phyloP scores from a whole-genome alignment of 1,140 invertebrate genomes.

The Cotesia vestalis region DNA sequence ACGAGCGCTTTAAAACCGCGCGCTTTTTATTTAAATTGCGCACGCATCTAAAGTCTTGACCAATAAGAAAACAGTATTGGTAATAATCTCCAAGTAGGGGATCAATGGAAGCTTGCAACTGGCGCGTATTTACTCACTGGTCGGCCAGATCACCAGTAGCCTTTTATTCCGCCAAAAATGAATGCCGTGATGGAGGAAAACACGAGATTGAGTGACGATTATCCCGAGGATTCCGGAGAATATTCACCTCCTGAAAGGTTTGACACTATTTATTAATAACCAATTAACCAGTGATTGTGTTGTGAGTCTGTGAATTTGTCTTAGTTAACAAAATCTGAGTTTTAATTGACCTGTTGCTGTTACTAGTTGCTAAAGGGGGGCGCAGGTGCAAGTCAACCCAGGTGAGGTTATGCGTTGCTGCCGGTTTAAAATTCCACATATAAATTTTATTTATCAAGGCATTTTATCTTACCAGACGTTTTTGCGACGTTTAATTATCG shows the following conservation, averaged over 20 bases:
- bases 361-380: too few relatives aligned
- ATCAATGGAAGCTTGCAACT: constrained; percentile 15
- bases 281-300: neutral
- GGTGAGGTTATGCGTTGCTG: too few relatives aligned
- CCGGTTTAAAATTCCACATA: too few relatives aligned
- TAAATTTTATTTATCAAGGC: too few relatives aligned
- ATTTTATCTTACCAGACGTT: too few relatives aligned
- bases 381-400: too few relatives aligned
- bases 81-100: too few relatives aligned
- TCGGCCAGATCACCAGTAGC: constrained; percentile 4
- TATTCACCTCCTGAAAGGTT: constrained; percentile 31
- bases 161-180: constrained; percentile 36
- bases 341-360: constrained; percentile 19
- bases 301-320: neutral
- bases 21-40: too few relatives aligned
- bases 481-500: too few relatives aligned
- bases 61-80: too few relatives aligned
- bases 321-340: neutral
- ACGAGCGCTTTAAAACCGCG: too few relatives aligned
- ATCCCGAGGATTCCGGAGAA: constrained; percentile 14
- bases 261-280: neutral
- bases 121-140: neutral
- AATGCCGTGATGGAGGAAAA: constrained; percentile 29
- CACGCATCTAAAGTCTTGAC: too few relatives aligned
- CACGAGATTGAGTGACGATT: constrained; percentile 30